These are phyloP conservation scores for Hydrozoanthus tunicans DNA, from an alignment of 64 coral and sea anemone species.

Conservation along the genomic window DNA sequence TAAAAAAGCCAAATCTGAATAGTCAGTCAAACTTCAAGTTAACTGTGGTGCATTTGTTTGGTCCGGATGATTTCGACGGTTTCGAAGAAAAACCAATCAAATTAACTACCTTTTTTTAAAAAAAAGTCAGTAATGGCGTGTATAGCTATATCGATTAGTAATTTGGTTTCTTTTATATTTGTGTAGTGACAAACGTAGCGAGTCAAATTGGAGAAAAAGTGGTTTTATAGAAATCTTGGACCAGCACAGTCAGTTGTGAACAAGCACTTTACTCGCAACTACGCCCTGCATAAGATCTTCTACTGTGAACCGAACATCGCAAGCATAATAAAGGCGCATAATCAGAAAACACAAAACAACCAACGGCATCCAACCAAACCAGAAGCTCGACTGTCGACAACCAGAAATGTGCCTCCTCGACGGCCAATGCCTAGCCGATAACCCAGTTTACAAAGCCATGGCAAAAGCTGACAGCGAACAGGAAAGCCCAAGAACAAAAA, in stretches of 20 bases:
- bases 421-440: not conserved
- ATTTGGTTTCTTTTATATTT: too few relatives aligned
- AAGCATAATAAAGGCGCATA: not conserved
- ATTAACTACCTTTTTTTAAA: too few relatives aligned
- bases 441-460: not conserved
- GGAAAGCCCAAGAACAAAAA: not conserved
- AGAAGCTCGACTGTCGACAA: not conserved
- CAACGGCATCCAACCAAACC: not conserved
- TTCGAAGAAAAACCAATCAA: too few relatives aligned
- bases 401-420: not conserved
- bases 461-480: not conserved
- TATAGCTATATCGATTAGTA: too few relatives aligned
- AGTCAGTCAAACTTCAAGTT: too few relatives aligned
- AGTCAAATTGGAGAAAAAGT: too few relatives aligned
- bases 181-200: too few relatives aligned
- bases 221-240: too few relatives aligned
- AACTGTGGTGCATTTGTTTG: too few relatives aligned
- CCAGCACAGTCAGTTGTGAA: not conserved
- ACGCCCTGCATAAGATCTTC: not conserved
- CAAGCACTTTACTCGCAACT: slow-evolving; percentile 1
- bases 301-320: not conserved
- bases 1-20: too few relatives aligned
- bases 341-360: not conserved
- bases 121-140: too few relatives aligned
- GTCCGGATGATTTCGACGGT: too few relatives aligned